Evolutionary conservation across 2,888 invertebrate genomes (phyloP), one percentile per base, ranked within the genome.

Genomic region (Eupsilia transversa): DNA sequence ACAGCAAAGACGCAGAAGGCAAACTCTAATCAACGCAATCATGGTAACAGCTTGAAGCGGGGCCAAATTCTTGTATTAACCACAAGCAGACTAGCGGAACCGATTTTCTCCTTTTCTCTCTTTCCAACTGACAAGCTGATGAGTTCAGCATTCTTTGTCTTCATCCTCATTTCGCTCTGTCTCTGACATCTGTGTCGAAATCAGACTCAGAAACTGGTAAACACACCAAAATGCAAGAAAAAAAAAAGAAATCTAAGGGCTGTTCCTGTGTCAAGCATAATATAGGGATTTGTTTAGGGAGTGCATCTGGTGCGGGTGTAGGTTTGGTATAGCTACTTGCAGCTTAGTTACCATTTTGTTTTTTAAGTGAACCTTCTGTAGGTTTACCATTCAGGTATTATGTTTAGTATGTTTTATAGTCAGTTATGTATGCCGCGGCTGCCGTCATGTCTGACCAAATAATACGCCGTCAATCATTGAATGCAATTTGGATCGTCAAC

Each of bases 391-490:
- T 12, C 7, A 33, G 12, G 1, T 49, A 17, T 35, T 49, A 12
- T 1, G 38, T 57, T 12, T 10, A 52, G 49, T 72, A 43, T 59
- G 41, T 68, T 74, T n/a, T 43, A 64, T 52, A 56, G 73, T 56
- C 6, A 17, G 17, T 5, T 74, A 17, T 41, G 35, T 54, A 4
- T 33, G n/a, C 9, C 7, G 74, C 57, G 49, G 59, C 52, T 59
- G 64, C 61, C 56, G 66, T 59, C 63, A 64, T 27, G 35, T 52
- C 61, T 59, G 71, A 49, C 59, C 35, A 72, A 76, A 81, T 81
- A 82, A 70, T 81, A 66, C 35, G 56, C 77, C 65, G 82, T 84
- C 85, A 84, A 82, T 82, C 85, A 82, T 35, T 35, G 70, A 60
- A 41, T 41, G 65, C 71, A 66, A 61, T 72, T 69, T n/a, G 33